phyloP scores from a whole-genome alignment of 2,113 vertebrate genomes.

The Haemorhous mexicanus region DNA sequence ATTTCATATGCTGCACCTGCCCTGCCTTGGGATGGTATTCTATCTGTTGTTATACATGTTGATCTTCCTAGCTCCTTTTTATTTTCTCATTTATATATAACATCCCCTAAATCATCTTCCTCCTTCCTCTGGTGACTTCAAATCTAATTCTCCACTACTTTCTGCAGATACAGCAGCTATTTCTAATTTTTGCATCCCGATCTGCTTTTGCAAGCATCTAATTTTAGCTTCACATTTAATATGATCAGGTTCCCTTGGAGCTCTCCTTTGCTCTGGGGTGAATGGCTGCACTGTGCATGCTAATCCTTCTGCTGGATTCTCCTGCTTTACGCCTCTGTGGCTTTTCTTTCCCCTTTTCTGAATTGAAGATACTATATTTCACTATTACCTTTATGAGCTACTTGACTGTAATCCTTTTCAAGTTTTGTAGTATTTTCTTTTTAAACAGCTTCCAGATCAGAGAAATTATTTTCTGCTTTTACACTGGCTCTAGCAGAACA shows the following conservation, averaged over 20 bases:
- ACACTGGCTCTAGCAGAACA: neutral
- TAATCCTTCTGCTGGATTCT: neutral
- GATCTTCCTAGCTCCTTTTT: neutral
- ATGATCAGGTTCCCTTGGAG: constrained; percentile 5
- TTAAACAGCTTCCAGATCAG: neutral
- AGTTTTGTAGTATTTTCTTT: neutral
- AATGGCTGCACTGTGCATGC: neutral
- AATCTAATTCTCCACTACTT: constrained; percentile 4
- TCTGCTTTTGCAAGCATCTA: constrained; percentile 20
- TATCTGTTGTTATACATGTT: neutral
- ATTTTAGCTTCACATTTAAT: constrained; percentile 28
- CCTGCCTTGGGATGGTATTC: neutral
- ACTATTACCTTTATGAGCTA: neutral
- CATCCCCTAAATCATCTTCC: neutral
- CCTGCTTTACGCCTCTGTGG: neutral
- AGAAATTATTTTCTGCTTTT: neutral
- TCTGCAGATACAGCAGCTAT: constrained; percentile 43
- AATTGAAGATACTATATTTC: neutral
- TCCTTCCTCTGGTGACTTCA: constrained; percentile 13
- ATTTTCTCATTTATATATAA: neutral
- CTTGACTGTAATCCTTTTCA: neutral
- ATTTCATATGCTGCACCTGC: neutral
- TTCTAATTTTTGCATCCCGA: constrained; percentile 33
- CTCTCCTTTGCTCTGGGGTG: neutral
- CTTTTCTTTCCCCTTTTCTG: neutral